Conservation (phyloP, 2,113 vertebrate genomes). For the Numenius arquata region DNA sequence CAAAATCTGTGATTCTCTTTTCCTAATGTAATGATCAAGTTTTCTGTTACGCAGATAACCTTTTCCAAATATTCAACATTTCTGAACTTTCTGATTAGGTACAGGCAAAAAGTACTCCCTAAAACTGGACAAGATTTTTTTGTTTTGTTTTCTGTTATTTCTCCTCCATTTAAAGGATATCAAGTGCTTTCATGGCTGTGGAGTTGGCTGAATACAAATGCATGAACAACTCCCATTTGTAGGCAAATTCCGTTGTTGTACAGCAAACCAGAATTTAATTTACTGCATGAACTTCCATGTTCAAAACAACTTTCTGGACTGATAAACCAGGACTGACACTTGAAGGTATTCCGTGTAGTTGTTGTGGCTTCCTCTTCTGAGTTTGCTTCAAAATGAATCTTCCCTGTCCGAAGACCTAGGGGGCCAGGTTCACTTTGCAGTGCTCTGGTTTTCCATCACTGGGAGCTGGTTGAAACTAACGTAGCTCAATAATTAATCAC, state of each 20-base stretch:
- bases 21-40: not conserved
- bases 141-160: not conserved
- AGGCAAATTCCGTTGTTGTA: not conserved
- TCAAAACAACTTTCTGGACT: not conserved
- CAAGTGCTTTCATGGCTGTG: not conserved
- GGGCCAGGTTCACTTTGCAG: not conserved
- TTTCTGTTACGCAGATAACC: conserved; percentile 4
- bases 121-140: not conserved
- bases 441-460: not conserved
- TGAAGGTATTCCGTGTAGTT: not conserved
- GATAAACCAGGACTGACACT: not conserved
- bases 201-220: not conserved
- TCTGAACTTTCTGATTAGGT: not conserved
- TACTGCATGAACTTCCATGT: not conserved
- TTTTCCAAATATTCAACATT: conserved; percentile 1
- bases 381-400: not conserved
- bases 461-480: not conserved
- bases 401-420: not conserved
- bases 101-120: not conserved
- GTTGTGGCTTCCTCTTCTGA: not conserved
- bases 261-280: not conserved
- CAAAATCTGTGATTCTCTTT: conserved; percentile 18
- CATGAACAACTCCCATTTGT: not conserved
- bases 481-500: not conserved
- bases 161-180: not conserved